phyloP scores from a whole-genome alignment of 2,888 invertebrate genomes.

The Ferdinandea cuprea region DNA sequence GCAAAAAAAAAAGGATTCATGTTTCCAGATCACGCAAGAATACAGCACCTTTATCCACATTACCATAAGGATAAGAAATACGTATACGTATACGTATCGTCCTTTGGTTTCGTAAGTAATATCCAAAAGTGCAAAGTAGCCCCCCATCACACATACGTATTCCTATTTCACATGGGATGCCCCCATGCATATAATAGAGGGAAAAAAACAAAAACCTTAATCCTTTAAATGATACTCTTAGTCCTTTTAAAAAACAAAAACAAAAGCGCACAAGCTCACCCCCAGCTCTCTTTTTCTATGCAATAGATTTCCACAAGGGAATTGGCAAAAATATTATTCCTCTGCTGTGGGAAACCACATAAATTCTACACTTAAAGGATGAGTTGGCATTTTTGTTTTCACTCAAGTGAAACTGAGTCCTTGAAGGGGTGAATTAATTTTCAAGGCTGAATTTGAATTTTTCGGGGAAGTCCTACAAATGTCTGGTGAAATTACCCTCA shows the following conservation, averaged over 20 bases:
- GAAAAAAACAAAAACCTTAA: constrained; percentile 50
- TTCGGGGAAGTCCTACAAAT: constrained; percentile 36
- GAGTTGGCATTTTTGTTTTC: constrained; percentile 7
- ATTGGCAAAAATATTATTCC: constrained; percentile 60
- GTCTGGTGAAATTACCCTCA: not conserved
- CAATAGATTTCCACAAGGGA: constrained; percentile 37
- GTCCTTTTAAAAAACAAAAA: constrained; percentile 58
- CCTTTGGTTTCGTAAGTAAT: constrained; percentile 58
- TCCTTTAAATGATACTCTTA: constrained; percentile 71
- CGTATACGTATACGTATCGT: constrained; percentile 53
- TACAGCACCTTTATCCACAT: constrained; percentile 33
- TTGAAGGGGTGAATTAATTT: constrained; percentile 7
- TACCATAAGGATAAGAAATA: constrained; percentile 56
- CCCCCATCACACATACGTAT: constrained; percentile 15
- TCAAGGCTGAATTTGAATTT: not conserved
- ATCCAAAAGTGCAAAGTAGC: constrained; percentile 67
- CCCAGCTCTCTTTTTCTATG: constrained; percentile 17
- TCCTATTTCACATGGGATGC: constrained; percentile 11
- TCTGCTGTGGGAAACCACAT: constrained; percentile 66
- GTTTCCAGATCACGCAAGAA: constrained; percentile 20
- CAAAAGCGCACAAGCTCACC: constrained; percentile 16
- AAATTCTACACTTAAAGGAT: constrained; percentile 41
- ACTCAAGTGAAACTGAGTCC: not conserved
- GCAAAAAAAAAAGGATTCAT: constrained; percentile 18
- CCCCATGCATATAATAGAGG: constrained; percentile 7